Evolutionary conservation across 2,888 invertebrate genomes (phyloP), one percentile per base, ranked within the genome.

Genomic region (Brenthis ino): DNA sequence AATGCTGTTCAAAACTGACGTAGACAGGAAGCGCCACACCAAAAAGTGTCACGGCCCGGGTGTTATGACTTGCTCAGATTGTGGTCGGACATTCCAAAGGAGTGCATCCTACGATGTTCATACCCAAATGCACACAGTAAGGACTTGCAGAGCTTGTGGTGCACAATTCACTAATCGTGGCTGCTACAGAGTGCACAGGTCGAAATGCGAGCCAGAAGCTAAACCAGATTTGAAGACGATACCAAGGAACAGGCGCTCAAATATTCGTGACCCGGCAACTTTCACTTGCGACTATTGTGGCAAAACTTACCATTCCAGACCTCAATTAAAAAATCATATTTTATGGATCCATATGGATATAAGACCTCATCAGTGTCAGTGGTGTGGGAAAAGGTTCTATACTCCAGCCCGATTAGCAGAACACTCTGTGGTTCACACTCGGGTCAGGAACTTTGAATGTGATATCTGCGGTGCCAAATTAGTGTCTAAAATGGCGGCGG

Each of bases 351-450:
- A 89, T 61, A 89, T 86, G 92, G 89, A 86, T 74, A 88, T 86
- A 12, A 82, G 87, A 68, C 94, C 89, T 0, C 92, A 92, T 74
- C 88, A 93, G 72, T 94, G 94, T 72, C 86, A 89, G 33, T 89
- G 89, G 83, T 94, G 94, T 69, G 86, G 87, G 0, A 93, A 93
- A 53, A 82, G 92, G 72, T 94, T 94, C 70, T 93, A 91, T 69
- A 93, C 93, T 0, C 86, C 92, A 4, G 89, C 91, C 0, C 83
- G 94, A 28, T 76, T 94, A 67, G 90, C 91, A 0, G 93, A 93
- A 69, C 94, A 94, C 65, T 85, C 85, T 3, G 88, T 93, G 0
- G 94, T 93, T 0, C 94, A 94, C 74, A 93, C 94, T 0, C 84
- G 93, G 14, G 93, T 83, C 57, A 83, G 94, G 71, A 93, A 93